Evolutionary conservation across 2,888 invertebrate genomes (phyloP).

Genomic region (Eristalis pertinax): DNA sequence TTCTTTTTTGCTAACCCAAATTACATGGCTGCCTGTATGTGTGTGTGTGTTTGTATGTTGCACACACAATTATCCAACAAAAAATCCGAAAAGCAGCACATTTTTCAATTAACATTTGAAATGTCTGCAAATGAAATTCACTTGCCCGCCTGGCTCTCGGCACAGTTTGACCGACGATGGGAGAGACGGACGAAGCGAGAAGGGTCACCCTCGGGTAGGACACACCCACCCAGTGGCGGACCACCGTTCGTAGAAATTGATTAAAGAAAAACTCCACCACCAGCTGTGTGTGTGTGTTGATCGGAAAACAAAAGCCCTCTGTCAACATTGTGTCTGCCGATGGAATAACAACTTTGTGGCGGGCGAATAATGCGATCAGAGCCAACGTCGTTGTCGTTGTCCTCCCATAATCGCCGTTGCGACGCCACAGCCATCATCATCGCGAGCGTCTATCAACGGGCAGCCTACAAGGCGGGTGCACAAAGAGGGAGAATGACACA

Average conservation of each 20-base stretch:
- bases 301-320: slow-evolving; percentile 52
- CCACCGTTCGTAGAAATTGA: slow-evolving; percentile 47
- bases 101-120: slow-evolving; percentile 70
- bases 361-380: slow-evolving; percentile 1
- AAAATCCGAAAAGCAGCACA: slow-evolving; percentile 42
- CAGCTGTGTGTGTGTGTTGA: slow-evolving; percentile 27
- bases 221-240: slow-evolving; percentile 48
- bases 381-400: slow-evolving; percentile 2
- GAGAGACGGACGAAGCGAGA: background rate
- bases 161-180: background rate
- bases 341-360: slow-evolving; percentile 6
- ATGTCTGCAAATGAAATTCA: slow-evolving; percentile 71
- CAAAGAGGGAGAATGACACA: background rate
- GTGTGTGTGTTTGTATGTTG: slow-evolving; percentile 22
- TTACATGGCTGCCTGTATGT: slow-evolving; percentile 14
- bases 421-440: slow-evolving; percentile 23
- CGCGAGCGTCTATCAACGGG: slow-evolving; percentile 21
- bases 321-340: slow-evolving; percentile 55
- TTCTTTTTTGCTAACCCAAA: slow-evolving; percentile 59
- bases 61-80: slow-evolving; percentile 57
- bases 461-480: background rate
- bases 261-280: slow-evolving; percentile 26
- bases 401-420: slow-evolving; percentile 2
- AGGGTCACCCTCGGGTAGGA: background rate
- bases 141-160: slow-evolving; percentile 34